Conservation (phyloP, 2,888 invertebrate species). For the Epicampocera succincta region DNA sequence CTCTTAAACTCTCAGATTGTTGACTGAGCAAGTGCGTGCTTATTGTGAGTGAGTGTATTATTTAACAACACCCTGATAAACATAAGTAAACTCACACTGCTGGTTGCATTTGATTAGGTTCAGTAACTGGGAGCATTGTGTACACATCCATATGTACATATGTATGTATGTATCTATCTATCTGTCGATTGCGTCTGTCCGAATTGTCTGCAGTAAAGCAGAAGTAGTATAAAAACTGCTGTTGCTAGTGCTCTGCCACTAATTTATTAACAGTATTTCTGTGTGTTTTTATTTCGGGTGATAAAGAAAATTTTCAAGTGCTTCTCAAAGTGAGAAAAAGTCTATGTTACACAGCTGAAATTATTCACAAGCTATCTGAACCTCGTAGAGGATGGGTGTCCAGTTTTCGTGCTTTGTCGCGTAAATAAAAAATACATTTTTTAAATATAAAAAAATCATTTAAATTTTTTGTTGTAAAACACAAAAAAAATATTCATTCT, state of each 20-base stretch:
- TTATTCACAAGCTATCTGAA: conserved; percentile 78
- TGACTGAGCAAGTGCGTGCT: conserved; percentile 30
- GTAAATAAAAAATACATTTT: conserved; percentile 55
- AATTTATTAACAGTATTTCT: conserved; percentile 4
- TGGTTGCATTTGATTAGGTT: conserved; percentile 23
- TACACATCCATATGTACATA: too few relatives aligned
- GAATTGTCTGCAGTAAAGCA: conserved; percentile 9
- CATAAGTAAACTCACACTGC: conserved; percentile 1
- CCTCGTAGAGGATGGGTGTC: conserved; percentile 78
- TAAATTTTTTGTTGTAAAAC: conserved; percentile 59
- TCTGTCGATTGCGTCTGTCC: neutral
- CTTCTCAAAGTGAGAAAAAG: conserved; percentile 74
- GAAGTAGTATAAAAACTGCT: conserved; percentile 27
- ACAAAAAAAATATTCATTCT: conserved; percentile 50
- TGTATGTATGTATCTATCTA: too few relatives aligned
- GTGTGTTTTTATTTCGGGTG: conserved; percentile 69
- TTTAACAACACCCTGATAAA: conserved; percentile 3
- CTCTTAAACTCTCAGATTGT: conserved; percentile 16
- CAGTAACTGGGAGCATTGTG: conserved; percentile 13
- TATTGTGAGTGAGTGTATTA: conserved; percentile 5
- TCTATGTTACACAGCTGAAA: conserved; percentile 76
- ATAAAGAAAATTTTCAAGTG: conserved; percentile 77
- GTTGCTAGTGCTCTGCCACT: neutral
- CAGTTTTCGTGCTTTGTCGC: conserved; percentile 71
- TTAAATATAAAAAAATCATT: conserved; percentile 48